Conservation (phyloP, 2,797 vertebrate species). For the Phrynocephalus forsythii region DNA sequence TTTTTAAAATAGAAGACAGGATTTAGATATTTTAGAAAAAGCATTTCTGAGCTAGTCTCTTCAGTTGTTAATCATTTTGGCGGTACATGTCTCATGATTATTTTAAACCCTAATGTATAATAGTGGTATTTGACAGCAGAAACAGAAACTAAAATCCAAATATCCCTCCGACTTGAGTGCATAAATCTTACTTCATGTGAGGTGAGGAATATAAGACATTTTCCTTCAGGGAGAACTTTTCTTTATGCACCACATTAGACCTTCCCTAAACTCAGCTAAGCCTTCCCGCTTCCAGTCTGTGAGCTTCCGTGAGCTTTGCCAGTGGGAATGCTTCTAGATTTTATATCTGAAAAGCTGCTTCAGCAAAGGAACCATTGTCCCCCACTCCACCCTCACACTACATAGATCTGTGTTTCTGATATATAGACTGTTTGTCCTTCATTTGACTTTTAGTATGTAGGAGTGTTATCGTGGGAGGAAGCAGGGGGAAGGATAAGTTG, state of each 20-base stretch:
- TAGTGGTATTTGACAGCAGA: constrained; percentile 38
- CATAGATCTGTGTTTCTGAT: constrained; percentile 37
- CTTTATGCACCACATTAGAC: neutral
- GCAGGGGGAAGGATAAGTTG: neutral
- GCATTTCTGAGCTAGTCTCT: neutral
- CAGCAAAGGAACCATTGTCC: neutral
- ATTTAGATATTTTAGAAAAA: neutral
- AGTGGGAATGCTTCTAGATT: neutral
- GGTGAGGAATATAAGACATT: neutral
- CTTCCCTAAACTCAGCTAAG: neutral
- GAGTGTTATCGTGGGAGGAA: neutral
- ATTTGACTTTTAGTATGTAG: neutral
- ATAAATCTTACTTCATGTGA: constrained; percentile 36
- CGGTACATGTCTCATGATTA: constrained; percentile 24
- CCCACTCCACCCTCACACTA: neutral
- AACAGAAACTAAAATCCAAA: constrained; percentile 13
- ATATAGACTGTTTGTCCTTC: constrained; percentile 1
- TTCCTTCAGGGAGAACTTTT: neutral
- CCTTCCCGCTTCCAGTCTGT: neutral
- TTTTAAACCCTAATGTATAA: constrained; percentile 32
- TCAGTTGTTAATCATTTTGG: neutral
- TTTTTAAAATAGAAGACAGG: neutral
- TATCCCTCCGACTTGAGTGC: constrained; percentile 39
- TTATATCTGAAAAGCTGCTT: constrained; percentile 1
- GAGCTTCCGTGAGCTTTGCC: constrained; percentile 27